phyloP scores from a whole-genome alignment of 2,797 vertebrate genomes.

The Xerus rutilus region DNA sequence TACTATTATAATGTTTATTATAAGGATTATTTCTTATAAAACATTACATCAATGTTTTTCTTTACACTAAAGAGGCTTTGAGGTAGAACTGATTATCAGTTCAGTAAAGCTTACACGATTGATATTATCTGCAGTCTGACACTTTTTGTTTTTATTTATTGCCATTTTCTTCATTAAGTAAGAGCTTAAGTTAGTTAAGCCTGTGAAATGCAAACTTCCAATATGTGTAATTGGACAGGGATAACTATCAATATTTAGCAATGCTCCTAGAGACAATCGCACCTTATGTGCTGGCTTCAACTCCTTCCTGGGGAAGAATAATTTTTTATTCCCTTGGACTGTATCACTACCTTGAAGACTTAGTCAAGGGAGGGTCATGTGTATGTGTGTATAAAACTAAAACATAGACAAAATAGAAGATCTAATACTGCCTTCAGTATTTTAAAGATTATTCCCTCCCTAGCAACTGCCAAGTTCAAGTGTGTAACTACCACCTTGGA shows the following conservation, averaged over 20 bases:
- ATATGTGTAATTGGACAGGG: background rate
- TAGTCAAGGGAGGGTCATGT: background rate
- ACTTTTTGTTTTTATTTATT: background rate
- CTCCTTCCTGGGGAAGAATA: background rate
- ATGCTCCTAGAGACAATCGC: background rate
- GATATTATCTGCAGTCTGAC: background rate
- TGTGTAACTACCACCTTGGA: background rate
- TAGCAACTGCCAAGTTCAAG: background rate
- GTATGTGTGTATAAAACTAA: background rate
- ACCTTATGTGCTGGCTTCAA: background rate
- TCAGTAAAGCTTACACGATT: background rate
- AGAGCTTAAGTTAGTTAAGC: background rate
- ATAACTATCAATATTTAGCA: background rate
- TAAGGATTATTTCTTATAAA: background rate
- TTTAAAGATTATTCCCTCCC: background rate
- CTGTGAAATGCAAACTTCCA: background rate
- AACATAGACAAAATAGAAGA: background rate
- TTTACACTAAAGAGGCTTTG: background rate
- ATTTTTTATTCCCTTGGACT: background rate
- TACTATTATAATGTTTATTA: background rate
- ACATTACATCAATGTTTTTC: background rate
- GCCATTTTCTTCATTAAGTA: background rate
- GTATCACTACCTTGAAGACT: background rate
- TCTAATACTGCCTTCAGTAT: background rate
- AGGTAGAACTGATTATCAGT: background rate